These are phyloP conservation scores for Notospermus geniculatus DNA, from an alignment of 1,140 invertebrate species.

Conservation along the genomic window DNA sequence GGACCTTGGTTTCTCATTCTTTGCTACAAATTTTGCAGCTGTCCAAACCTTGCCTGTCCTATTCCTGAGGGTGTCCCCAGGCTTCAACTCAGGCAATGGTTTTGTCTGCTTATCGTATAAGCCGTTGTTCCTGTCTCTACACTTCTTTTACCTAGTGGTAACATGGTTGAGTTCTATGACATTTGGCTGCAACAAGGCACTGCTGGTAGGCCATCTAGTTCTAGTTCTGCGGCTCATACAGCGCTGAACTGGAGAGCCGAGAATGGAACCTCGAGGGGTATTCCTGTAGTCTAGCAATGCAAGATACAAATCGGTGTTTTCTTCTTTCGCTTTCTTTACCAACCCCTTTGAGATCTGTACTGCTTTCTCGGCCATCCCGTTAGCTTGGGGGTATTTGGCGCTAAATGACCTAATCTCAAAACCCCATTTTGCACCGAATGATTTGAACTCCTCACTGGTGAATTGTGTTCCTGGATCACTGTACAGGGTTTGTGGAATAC, in stretches of 20 bases:
- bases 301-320: neutral
- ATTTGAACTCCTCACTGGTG: neutral
- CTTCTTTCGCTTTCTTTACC: neutral
- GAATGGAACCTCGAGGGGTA: neutral
- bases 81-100: neutral
- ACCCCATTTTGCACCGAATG: neutral
- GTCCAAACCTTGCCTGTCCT: neutral
- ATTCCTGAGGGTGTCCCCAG: neutral
- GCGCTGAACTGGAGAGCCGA: neutral
- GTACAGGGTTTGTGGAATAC: neutral
- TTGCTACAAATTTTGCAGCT: neutral
- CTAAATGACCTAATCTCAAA: neutral
- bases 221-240: neutral
- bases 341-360: neutral
- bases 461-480: neutral
- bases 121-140: neutral
- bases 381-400: neutral
- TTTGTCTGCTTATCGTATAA: neutral
- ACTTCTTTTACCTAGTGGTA: neutral
- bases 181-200: neutral
- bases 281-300: neutral
- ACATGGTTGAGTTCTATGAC: neutral
- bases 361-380: neutral
- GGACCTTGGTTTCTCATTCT: neutral
- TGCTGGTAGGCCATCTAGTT: neutral